Evolutionary conservation across 2,888 invertebrate genomes (phyloP).

Genomic region (Drosophila leonis): DNA sequence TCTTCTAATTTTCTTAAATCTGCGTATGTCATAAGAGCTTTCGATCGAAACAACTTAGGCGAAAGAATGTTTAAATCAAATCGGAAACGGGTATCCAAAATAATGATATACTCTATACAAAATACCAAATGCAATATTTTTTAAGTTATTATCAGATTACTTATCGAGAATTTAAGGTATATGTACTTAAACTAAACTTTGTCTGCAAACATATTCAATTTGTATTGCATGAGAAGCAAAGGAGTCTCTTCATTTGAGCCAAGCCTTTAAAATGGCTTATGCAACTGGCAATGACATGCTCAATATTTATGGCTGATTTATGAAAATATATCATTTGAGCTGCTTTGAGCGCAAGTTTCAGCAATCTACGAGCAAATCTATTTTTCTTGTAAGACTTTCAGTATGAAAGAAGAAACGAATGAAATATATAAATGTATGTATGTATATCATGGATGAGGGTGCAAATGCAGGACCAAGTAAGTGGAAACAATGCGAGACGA

Average conservation of each 20-base stretch:
- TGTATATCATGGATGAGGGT: constrained; percentile 29
- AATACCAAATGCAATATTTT: too few species aligned
- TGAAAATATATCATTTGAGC: constrained; percentile 63
- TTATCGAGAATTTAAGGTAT: not conserved
- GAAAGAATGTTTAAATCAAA: too few species aligned
- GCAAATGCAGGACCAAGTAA: constrained; percentile 65
- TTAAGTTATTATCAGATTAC: not conserved
- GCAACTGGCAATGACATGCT: constrained; percentile 61
- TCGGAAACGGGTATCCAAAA: too few species aligned
- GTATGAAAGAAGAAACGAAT: constrained; percentile 43
- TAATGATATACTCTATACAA: too few species aligned
- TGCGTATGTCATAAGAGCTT: not conserved
- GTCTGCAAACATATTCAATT: not conserved
- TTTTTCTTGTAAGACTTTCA: constrained; percentile 70
- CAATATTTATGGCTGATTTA: constrained; percentile 76
- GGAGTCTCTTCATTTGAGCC: not conserved
- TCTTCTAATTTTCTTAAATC: not conserved
- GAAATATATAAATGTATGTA: constrained; percentile 47
- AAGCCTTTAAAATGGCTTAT: constrained; percentile 38
- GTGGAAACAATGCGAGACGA: constrained; percentile 58
- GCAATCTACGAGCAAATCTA: constrained; percentile 66
- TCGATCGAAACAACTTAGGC: too few species aligned
- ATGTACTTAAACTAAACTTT: not conserved
- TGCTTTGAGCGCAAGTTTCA: constrained; percentile 35
- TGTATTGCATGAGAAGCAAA: not conserved